Conservation (phyloP, 2,113 vertebrate species). For the Apodemus sylvaticus region DNA sequence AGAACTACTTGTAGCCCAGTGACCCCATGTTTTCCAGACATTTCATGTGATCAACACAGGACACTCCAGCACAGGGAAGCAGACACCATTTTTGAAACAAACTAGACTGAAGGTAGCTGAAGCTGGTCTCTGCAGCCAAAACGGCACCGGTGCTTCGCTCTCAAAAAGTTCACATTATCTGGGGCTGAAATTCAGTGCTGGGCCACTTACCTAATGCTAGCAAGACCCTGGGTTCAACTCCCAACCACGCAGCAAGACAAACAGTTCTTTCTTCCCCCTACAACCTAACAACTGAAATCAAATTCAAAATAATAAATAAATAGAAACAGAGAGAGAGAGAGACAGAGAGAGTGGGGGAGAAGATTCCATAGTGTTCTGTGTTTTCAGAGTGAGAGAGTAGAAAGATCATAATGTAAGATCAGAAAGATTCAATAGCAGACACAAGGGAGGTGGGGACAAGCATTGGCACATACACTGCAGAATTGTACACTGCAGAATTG, state of each 20-base stretch:
- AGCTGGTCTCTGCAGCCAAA: not conserved
- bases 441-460: not conserved
- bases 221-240: not conserved
- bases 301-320: not conserved
- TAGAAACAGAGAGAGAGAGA: too few species aligned
- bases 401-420: not conserved
- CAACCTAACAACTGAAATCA: not conserved
- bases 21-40: slow-evolving; percentile 37
- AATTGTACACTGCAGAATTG: not conserved
- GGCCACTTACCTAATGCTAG: not conserved
- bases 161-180: not conserved
- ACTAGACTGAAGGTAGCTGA: not conserved
- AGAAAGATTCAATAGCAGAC: not conserved
- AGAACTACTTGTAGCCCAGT: not conserved
- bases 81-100: slow-evolving; percentile 36
- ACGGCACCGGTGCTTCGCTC: not conserved
- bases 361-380: not conserved
- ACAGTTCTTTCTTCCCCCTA: not conserved
- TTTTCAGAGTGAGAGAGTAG: not conserved
- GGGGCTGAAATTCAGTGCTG: not conserved
- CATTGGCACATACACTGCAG: not conserved
- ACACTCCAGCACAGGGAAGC: not conserved
- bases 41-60: slow-evolving; percentile 6
- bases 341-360: too few species aligned
- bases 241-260: not conserved